A percentile compares a stretch with the other conserved stretches of the same genome.
phyloP scores from a whole-genome alignment of 2,797 vertebrate species.

The Bovichtus diacanthus region DNA sequence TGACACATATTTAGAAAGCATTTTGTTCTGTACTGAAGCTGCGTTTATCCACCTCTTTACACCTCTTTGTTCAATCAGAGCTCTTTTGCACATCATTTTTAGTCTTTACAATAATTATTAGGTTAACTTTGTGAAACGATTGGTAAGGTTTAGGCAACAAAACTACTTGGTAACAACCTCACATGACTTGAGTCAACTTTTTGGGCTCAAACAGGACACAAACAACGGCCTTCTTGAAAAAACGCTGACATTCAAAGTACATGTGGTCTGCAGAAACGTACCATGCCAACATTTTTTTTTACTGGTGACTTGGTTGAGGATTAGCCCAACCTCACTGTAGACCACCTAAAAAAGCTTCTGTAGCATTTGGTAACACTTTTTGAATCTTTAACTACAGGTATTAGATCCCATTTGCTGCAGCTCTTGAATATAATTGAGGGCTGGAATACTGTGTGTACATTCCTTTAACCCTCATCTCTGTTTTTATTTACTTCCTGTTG shows the following conservation, averaged over 20 bases:
- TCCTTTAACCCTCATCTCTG: conserved; percentile 2
- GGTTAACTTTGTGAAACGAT: too few relatives aligned
- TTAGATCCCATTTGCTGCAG: background rate
- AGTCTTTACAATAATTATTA: too few relatives aligned
- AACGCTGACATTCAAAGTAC: too few relatives aligned
- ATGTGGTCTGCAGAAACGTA: too few relatives aligned
- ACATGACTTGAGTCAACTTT: too few relatives aligned
- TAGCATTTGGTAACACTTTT: background rate
- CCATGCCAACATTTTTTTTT: too few relatives aligned
- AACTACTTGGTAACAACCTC: too few relatives aligned
- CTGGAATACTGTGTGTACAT: background rate
- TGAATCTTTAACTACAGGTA: conserved; percentile 7
- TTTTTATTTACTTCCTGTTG: conserved; percentile 10
- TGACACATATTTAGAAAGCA: conserved; percentile 10
- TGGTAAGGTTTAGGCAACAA: too few relatives aligned
- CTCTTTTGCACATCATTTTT: background rate
- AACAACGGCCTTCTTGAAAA: too few relatives aligned
- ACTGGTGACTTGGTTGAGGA: too few relatives aligned
- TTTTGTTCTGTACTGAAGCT: background rate
- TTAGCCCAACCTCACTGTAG: background rate
- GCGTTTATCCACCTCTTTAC: background rate
- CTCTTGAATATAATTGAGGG: background rate
- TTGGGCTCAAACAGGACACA: too few relatives aligned
- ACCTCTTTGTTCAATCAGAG: background rate
- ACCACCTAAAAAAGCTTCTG: background rate